phyloP scores from a whole-genome alignment of 2,113 vertebrate species.

The Forbesichthys agassizii region DNA sequence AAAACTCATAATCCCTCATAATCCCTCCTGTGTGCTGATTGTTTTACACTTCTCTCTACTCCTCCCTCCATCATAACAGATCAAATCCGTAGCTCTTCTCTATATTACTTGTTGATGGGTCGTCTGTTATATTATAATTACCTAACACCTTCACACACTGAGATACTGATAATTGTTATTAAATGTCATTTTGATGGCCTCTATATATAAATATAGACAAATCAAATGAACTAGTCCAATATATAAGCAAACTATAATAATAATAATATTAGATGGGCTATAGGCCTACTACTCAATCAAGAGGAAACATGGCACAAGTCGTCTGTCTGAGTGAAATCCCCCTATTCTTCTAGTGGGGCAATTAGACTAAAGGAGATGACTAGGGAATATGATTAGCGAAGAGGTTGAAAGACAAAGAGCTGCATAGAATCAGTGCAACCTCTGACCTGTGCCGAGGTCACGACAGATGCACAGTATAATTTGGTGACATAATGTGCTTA shows the following conservation, averaged over 20 bases:
- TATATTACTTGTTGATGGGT: background rate
- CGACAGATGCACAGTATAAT: slow-evolving; percentile 9
- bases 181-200: too few relatives aligned
- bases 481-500: slow-evolving; percentile 9
- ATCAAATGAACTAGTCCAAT: too few relatives aligned
- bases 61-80: too few relatives aligned
- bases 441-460: slow-evolving; percentile 51
- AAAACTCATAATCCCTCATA: too few relatives aligned
- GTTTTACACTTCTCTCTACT: too few relatives aligned
- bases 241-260: slow-evolving; percentile 13
- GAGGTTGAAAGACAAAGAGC: slow-evolving; percentile 38
- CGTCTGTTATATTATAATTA: background rate
- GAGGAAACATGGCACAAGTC: slow-evolving; percentile 37
- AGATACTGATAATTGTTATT: too few relatives aligned
- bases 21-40: too few relatives aligned
- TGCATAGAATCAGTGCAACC: slow-evolving; percentile 25
- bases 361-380: slow-evolving; percentile 50
- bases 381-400: slow-evolving; percentile 53
- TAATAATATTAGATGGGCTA: background rate
- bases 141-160: too few relatives aligned
- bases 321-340: slow-evolving; percentile 26
- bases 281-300: too few relatives aligned
- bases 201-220: too few relatives aligned
- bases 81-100: too few relatives aligned
- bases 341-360: slow-evolving; percentile 32